Evolutionary conservation across 2,797 vertebrate genomes (phyloP).

Genomic region (Saxicola maurus): DNA sequence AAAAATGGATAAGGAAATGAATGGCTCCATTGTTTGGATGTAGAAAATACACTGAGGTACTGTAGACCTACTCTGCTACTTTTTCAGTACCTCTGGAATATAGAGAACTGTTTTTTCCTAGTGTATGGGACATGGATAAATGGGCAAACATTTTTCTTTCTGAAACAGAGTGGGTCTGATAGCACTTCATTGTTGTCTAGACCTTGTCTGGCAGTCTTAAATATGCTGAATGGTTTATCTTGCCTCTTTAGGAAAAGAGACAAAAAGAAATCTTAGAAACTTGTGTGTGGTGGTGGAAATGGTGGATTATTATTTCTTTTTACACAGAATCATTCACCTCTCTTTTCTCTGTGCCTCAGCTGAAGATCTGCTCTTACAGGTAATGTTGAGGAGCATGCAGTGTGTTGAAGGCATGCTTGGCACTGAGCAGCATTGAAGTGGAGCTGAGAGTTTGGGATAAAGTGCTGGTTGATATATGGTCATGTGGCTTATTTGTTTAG

Average conservation of each 20-base stretch:
- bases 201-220: background rate
- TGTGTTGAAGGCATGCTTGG: background rate
- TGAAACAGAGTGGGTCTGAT: background rate
- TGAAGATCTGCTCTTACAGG: background rate
- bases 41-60: background rate
- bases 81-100: background rate
- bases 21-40: background rate
- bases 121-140: fast-evolving
- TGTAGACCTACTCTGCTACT: background rate
- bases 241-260: background rate
- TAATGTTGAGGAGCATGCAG: background rate
- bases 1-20: background rate
- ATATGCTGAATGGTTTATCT: background rate
- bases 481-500: background rate
- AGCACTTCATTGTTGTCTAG: background rate
- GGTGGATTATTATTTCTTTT: background rate
- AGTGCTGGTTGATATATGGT: background rate
- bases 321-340: background rate
- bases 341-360: background rate
- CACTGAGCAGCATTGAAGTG: background rate
- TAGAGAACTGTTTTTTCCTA: background rate
- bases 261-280: background rate
- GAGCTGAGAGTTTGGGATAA: background rate
- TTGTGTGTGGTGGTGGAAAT: background rate
- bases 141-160: background rate